Evolutionary conservation across 2,797 vertebrate species (phyloP), one percentile per base, ranked within the genome.

Genomic region (Macropus fuliginosus): DNA sequence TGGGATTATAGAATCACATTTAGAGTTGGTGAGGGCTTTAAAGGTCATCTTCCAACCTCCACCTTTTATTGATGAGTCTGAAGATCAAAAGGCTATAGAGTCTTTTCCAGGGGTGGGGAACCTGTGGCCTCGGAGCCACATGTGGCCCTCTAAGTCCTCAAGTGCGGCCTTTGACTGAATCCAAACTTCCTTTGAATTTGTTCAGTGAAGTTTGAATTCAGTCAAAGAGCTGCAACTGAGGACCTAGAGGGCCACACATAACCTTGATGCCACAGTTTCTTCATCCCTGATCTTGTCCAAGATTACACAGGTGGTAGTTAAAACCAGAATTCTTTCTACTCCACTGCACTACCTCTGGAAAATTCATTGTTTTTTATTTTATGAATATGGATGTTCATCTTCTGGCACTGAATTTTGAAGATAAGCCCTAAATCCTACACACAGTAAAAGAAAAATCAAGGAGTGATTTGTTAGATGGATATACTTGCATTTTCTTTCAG

Each of bases 341-440:
- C 1, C n/a, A 74, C 66, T 74, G n/a, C 16, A 74, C 66, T 81
- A 21, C 8, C 74, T 24, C 40, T 46, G 74, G 40, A 13, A 81
- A 97, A 98, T 97, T 99, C 98, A 99, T 98, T 98, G 98, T 98
- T 98, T 98, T 98, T 97, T 62, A 59, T 96, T 98, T 98, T 98
- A 98, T 98, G 98, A 98, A 98, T 99, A 98, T 54, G 1, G 98
- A 98, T 98, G 97, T 95, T 98, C 95, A 97, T 97, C 97, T 98
- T 98, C 98, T 98, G 98, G 98, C 98, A 98, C 98, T 98, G 98
- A 98, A 98, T 98, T 98, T 98, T 98, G 98, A 98, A 97, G 97
- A 98, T 98, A 98, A 96, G 97, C 96, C 97, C 97, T 99, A 99
- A 98, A 98, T 99, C 98, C 98, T 97, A 89, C 96, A 87, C 96